These are phyloP conservation scores for Salminus brasiliensis DNA, from an alignment of 2,113 vertebrate genomes.

Conservation along the genomic window DNA sequence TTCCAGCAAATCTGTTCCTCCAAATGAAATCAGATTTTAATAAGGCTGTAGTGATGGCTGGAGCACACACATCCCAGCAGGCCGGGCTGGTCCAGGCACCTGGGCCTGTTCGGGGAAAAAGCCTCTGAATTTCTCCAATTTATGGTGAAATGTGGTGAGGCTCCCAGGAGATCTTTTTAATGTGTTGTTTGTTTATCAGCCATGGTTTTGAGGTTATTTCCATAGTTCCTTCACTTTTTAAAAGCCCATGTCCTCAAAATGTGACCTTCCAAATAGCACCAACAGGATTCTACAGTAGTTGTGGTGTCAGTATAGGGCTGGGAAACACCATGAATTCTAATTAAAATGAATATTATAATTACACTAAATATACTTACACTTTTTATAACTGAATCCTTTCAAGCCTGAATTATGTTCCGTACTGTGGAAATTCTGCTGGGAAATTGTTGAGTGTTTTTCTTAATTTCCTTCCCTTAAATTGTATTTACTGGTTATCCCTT, in stretches of 20 bases:
- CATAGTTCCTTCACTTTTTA: neutral
- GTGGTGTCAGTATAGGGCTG: no score
- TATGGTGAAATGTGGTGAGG: neutral
- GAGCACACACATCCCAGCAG: neutral
- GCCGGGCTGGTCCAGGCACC: neutral
- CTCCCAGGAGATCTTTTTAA: neutral
- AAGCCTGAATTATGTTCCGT: no score
- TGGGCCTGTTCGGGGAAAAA: neutral
- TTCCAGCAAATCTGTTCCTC: conserved; percentile 7
- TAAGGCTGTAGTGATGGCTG: conserved; percentile 19
- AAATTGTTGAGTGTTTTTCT: no score
- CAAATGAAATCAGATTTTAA: conserved; percentile 31
- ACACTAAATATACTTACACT: no score
- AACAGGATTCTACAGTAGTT: neutral
- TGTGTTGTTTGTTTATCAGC: neutral
- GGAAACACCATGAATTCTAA: neutral
- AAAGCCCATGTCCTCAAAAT: neutral
- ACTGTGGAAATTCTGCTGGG: no score
- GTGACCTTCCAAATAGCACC: neutral
- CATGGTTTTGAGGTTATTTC: no score
- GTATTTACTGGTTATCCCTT: no score
- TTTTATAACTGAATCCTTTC: no score
- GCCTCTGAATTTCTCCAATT: neutral
- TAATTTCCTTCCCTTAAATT: no score
- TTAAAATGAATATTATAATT: no score